Percentiles rank a stretch among this genome's conserved stretches.
These are phyloP conservation scores for Diplodus puntazzo DNA, from an alignment of 2,797 vertebrate species.

Conservation along the genomic window DNA sequence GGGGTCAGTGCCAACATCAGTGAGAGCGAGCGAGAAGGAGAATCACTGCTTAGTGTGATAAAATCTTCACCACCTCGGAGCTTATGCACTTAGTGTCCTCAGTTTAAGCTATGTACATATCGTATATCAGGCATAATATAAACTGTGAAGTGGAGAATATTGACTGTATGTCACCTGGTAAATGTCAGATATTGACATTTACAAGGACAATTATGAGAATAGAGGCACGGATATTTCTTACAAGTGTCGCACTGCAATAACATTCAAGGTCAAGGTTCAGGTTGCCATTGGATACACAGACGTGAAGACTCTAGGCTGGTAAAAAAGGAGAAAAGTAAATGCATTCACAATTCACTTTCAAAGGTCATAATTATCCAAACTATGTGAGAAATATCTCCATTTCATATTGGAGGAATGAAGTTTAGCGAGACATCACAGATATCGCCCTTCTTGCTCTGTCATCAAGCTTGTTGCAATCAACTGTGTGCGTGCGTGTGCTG, in stretches of 20 bases:
- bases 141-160: slow-evolving; percentile 64
- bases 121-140: slow-evolving; percentile 70
- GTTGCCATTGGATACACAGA: slow-evolving; percentile 47
- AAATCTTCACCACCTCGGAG: slow-evolving; percentile 60
- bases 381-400: slow-evolving; percentile 11
- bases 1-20: slow-evolving; percentile 75
- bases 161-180: slow-evolving; percentile 71
- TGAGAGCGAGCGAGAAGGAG: slow-evolving; percentile 41
- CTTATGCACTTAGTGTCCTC: slow-evolving; percentile 67
- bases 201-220: slow-evolving; percentile 77
- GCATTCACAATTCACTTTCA: slow-evolving; percentile 22
- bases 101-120: slow-evolving; percentile 57
- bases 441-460: neutral
- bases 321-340: neutral
- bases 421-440: slow-evolving; percentile 20
- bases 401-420: slow-evolving; percentile 14
- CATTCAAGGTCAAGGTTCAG: slow-evolving; percentile 65
- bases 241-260: slow-evolving; percentile 65
- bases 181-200: slow-evolving; percentile 80
- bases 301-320: neutral
- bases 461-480: slow-evolving; percentile 23
- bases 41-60: slow-evolving; percentile 57
- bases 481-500: neutral
- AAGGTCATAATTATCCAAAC: slow-evolving; percentile 7
- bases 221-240: slow-evolving; percentile 56